These are phyloP conservation scores for Uropsilus gracilis DNA, from an alignment of 2,113 vertebrate species.

Conservation along the genomic window DNA sequence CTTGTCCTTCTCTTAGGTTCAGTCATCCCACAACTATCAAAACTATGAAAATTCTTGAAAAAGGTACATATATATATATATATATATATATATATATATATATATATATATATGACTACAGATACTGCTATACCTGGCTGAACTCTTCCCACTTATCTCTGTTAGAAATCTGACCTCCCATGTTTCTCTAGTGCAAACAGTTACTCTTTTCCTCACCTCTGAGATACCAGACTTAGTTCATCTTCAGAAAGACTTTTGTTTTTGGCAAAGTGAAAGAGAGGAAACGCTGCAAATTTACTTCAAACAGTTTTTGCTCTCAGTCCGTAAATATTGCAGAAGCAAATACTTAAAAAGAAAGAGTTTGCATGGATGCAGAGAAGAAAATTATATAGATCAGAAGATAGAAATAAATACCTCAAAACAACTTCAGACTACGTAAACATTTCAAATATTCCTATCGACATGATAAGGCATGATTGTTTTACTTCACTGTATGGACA, in stretches of 20 bases:
- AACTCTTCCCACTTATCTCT: neutral
- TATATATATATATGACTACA: too few relatives aligned
- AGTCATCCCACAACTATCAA: neutral
- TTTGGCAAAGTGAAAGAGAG: neutral
- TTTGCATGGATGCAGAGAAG: neutral
- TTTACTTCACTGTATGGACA: neutral
- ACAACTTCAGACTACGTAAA: neutral
- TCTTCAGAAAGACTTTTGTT: neutral
- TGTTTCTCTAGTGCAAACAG: neutral
- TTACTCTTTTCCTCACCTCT: neutral
- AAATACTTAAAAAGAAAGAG: neutral
- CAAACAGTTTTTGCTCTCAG: neutral
- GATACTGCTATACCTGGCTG: neutral
- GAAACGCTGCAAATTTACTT: neutral
- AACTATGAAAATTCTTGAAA: too few relatives aligned
- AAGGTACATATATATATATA: too few relatives aligned
- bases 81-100: too few relatives aligned
- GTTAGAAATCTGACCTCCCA: neutral
- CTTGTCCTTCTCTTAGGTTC: neutral
- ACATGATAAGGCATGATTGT: neutral
- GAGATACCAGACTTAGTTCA: neutral
- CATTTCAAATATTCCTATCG: neutral
- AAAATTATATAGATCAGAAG: neutral
- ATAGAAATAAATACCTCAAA: constrained; percentile 7
- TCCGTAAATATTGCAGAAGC: neutral